Evolutionary conservation across 2,113 vertebrate species (phyloP).

Genomic region (Pedionomus torquatus): DNA sequence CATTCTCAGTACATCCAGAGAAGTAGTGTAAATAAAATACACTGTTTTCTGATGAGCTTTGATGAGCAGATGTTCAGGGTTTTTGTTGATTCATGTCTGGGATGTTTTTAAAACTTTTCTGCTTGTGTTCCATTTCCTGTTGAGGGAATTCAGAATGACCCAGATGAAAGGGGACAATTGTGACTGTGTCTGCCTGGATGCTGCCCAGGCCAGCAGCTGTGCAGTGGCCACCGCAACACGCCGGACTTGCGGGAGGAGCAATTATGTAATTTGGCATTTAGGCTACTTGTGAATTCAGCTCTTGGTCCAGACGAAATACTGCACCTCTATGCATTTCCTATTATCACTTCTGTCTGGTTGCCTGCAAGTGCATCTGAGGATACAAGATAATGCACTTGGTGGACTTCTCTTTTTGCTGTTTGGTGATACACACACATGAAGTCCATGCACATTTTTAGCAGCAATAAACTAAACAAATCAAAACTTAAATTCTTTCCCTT

Average conservation of each 20-base stretch:
- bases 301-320: background rate
- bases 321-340: slow-evolving; percentile 30
- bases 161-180: slow-evolving; percentile 77
- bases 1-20: slow-evolving; percentile 50
- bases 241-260: slow-evolving; percentile 48
- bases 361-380: background rate
- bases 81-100: slow-evolving; percentile 78
- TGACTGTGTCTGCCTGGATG: slow-evolving; percentile 77
- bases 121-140: slow-evolving; percentile 75
- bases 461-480: background rate
- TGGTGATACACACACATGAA: background rate
- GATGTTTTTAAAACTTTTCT: slow-evolving; percentile 73
- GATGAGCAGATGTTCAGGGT: slow-evolving; percentile 76
- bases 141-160: slow-evolving; percentile 78
- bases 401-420: background rate
- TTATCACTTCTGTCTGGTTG: background rate
- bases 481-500: background rate
- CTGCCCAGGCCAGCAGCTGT: slow-evolving; percentile 79
- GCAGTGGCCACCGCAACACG: slow-evolving; percentile 52
- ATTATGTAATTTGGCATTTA: slow-evolving; percentile 62
- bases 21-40: slow-evolving; percentile 70
- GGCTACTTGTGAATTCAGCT: slow-evolving; percentile 52
- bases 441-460: background rate
- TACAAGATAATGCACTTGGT: background rate
- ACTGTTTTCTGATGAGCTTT: slow-evolving; percentile 71